Evolutionary conservation across 2,797 vertebrate genomes (phyloP).

Genomic region (Pantherophis vulpinus): DNA sequence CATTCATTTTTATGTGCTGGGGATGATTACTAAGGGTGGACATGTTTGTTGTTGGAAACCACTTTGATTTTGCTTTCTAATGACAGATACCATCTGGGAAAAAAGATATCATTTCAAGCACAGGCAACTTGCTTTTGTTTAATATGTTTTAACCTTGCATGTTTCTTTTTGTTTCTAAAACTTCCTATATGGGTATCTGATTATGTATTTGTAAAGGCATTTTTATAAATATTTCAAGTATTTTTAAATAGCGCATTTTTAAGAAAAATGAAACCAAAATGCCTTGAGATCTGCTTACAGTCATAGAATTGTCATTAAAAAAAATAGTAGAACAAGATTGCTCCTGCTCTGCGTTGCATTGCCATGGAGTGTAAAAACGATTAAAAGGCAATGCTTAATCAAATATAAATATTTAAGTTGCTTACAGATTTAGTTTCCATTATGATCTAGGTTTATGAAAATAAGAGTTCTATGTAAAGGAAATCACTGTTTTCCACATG

Average conservation of each 20-base stretch:
- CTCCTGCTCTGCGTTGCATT: not conserved
- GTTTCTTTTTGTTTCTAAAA: not conserved
- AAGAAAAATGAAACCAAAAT: not conserved
- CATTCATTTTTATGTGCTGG: not conserved
- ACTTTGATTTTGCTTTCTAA: not conserved
- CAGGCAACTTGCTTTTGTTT: not conserved
- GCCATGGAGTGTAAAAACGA: not conserved
- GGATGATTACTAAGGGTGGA: not conserved
- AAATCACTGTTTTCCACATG: not conserved
- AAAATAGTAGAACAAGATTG: not conserved
- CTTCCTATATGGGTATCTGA: not conserved
- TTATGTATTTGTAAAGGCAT: not conserved
- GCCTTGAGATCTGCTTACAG: not conserved
- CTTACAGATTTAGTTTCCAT: not conserved
- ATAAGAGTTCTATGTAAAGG: not conserved
- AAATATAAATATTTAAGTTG: not conserved
- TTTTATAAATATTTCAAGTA: not conserved
- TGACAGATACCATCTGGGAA: not conserved
- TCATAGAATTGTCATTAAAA: not conserved
- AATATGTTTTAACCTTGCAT: too few relatives aligned
- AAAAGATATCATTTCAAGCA: not conserved
- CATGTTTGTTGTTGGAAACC: not conserved
- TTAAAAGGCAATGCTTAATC: not conserved
- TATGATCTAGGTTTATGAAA: not conserved
- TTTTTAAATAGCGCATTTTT: not conserved